Evolutionary conservation across 1,140 invertebrate species (phyloP).

Genomic region (Papilio aristodemus): DNA sequence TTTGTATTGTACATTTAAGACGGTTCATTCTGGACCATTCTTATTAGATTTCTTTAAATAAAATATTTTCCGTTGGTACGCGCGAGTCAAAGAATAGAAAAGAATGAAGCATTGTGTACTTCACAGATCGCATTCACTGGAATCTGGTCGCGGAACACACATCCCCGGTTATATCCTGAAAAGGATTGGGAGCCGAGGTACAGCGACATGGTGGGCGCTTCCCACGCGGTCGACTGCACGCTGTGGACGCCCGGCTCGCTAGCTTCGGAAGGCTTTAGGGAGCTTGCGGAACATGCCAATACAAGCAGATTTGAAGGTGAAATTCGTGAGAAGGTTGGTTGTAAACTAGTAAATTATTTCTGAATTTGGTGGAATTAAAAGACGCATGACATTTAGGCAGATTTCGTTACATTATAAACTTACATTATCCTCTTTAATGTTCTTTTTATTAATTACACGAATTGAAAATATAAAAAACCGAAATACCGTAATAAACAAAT

Average conservation of each 20-base stretch:
- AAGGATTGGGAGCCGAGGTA: constrained; percentile 65
- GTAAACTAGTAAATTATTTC: neutral
- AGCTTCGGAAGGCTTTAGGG: constrained; percentile 55
- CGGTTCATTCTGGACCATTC: too few relatives aligned
- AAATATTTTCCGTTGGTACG: too few relatives aligned
- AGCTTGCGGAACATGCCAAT: constrained; percentile 65
- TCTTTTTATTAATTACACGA: too few relatives aligned
- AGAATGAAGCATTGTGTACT: neutral
- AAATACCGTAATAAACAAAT: too few relatives aligned
- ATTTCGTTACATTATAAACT: too few relatives aligned
- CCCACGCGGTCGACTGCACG: constrained; percentile 54
- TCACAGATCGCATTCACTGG: constrained; percentile 62
- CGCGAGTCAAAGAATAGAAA: too few relatives aligned
- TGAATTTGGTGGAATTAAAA: neutral
- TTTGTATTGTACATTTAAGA: too few relatives aligned
- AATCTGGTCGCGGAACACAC: constrained; percentile 70
- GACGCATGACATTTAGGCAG: too few relatives aligned
- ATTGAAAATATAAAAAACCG: too few relatives aligned
- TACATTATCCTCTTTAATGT: too few relatives aligned
- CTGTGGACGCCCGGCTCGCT: constrained; percentile 60
- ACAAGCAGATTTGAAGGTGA: constrained; percentile 62
- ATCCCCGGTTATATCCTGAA: constrained; percentile 64
- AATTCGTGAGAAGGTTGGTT: constrained; percentile 59
- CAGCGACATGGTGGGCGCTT: constrained; percentile 66
- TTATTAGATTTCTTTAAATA: too few relatives aligned